Percentiles rank a stretch among this genome's conserved stretches.
phyloP scores from a whole-genome alignment of 2,797 vertebrate species.

The Poeciliopsis presidionis region DNA sequence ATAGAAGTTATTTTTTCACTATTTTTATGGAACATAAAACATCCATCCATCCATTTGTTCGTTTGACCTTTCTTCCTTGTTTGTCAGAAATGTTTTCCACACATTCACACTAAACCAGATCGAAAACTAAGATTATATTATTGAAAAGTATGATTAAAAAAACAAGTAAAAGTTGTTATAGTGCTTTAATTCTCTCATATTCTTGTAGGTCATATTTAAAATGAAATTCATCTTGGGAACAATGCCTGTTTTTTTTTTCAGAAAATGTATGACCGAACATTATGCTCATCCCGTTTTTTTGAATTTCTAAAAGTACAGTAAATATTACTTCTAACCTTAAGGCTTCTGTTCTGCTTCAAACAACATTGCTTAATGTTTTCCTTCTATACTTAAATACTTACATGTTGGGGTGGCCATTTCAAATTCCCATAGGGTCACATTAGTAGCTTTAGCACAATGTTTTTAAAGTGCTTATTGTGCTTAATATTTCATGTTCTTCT shows the following conservation, averaged over 20 bases:
- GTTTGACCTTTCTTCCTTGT: background rate
- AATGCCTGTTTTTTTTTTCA: background rate
- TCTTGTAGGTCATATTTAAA: background rate
- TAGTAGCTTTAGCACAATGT: background rate
- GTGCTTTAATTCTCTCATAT: background rate
- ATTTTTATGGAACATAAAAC: background rate
- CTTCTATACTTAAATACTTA: background rate
- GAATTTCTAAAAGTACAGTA: background rate
- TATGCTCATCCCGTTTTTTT: background rate
- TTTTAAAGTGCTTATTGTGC: background rate
- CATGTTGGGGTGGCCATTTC: background rate
- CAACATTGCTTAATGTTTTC: background rate
- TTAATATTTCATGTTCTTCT: background rate
- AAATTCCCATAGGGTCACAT: background rate
- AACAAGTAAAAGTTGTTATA: background rate
- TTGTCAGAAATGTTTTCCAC: background rate
- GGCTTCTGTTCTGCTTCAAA: conserved; percentile 33
- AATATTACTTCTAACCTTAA: conserved; percentile 1
- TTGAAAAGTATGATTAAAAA: background rate
- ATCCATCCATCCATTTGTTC: too few species aligned
- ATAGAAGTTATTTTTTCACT: background rate
- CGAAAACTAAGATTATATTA: background rate
- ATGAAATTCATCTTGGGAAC: background rate
- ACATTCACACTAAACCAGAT: background rate
- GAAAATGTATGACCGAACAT: background rate